Evolutionary conservation across 2,113 vertebrate genomes (phyloP), one percentile per base, ranked within the genome.

Genomic region (Prunella himalayana): DNA sequence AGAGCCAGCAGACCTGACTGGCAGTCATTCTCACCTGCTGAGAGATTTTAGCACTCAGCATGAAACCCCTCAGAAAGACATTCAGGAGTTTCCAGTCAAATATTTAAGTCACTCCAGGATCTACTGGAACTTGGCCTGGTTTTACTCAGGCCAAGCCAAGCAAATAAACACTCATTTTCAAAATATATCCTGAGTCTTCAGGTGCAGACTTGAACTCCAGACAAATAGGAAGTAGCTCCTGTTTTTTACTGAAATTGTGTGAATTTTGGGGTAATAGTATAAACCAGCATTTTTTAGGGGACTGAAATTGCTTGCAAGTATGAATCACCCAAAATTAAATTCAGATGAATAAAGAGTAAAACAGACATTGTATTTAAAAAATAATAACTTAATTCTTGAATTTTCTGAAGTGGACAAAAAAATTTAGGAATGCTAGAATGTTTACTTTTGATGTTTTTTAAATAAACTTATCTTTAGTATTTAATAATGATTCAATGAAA

Each of bases 101-200:
- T 11, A 31, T n/a, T 2, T 15, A 89, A 84, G 57, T 89, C 53
- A 79, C 57, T 88, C 50, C 59, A 88, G 51, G 51, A 39, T 70
- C 39, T 81, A 17, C 21, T 85, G 37, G 37, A 94, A 87, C 47
- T 72, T 71, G 57, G 70, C 57, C 53, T 91, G 66, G 21, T 50
- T 94, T 82, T 91, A 72, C 23, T 85, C 49, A 63, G 72, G 65
- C n/a, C 79, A 94, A 92, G 27, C 31, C 60, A 91, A 92, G 35
- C 49, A 94, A 94, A 96, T 71, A 96, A 94, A 78, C 51, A 88
- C 6, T 70, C 5, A 7, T 88, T 88, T 93, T 92, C 86, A 83
- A 90, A 93, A 73, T 56, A 71, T 13, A 12, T 53, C 70, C 63
- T 35, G n/a, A 86, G 24, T 81, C 15, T 86, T 88, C 72, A 88